phyloP scores from a whole-genome alignment of 1,140 invertebrate species.

The Drosophila fuyamai region DNA sequence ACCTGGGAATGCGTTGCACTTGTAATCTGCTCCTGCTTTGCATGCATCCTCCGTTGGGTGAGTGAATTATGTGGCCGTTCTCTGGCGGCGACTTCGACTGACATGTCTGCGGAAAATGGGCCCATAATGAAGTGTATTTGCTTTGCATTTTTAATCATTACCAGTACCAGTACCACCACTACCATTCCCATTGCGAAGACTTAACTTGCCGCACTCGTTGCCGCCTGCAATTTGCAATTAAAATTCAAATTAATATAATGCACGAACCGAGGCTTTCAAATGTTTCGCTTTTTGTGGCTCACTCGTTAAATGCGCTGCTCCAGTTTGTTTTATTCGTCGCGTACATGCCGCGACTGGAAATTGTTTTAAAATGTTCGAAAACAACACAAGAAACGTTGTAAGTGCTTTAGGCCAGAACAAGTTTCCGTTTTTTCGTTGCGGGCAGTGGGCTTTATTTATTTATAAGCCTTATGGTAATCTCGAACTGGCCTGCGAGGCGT shows the following conservation, averaged over 20 bases:
- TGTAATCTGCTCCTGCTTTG: conserved; percentile 73
- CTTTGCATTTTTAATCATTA: conserved; percentile 68
- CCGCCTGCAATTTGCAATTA: conserved; percentile 73
- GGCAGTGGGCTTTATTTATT: conserved; percentile 53
- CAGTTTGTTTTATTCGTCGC: conserved; percentile 55
- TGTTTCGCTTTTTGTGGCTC: conserved; percentile 29
- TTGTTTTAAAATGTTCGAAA: conserved; percentile 41
- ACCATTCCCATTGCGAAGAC: conserved; percentile 5
- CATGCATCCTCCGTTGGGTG: conserved; percentile 58
- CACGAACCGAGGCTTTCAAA: conserved; percentile 66
- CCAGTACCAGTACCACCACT: conserved; percentile 1
- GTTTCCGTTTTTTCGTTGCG: conserved; percentile 52
- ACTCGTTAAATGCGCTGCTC: conserved; percentile 64
- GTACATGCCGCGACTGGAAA: conserved; percentile 56
- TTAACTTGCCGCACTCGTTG: conserved; percentile 23
- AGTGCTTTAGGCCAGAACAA: conserved; percentile 61
- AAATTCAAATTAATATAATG: conserved; percentile 78
- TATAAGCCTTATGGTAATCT: conserved; percentile 72
- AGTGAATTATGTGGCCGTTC: conserved; percentile 72
- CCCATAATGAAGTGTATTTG: conserved; percentile 79
- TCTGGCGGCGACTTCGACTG: conserved; percentile 49
- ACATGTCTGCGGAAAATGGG: conserved; percentile 69
- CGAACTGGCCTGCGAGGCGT: conserved; percentile 56
- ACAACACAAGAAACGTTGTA: conserved; percentile 34
- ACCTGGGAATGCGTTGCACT: conserved; percentile 80